Percentiles rank a stretch among this genome's conserved stretches.
Evolutionary conservation across 2,113 vertebrate species (phyloP).

Genomic region (Neomonachus schauinslandi): DNA sequence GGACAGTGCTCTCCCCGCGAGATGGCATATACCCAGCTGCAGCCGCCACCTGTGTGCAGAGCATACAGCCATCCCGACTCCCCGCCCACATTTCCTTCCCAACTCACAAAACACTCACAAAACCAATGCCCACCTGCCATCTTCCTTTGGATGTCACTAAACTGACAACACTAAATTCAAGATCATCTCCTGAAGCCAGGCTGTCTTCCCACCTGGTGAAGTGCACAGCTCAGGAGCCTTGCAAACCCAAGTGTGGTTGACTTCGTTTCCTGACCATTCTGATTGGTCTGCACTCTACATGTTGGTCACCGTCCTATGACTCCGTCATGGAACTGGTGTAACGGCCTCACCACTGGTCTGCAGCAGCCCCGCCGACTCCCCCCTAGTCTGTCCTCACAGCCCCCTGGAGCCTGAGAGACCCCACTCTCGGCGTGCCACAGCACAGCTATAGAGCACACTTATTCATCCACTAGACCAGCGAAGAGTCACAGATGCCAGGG

Average conservation of each 20-base stretch:
- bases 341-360: neutral
- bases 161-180: neutral
- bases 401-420: neutral
- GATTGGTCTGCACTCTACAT: neutral
- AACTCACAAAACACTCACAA: neutral
- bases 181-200: neutral
- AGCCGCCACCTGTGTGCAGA: neutral
- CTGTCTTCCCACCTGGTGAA: neutral
- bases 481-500: no score
- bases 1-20: neutral
- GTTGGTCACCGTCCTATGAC: neutral
- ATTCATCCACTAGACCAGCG: neutral
- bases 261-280: neutral
- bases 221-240: neutral
- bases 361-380: neutral
- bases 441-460: neutral
- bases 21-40: accelerated
- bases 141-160: neutral
- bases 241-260: neutral
- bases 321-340: neutral
- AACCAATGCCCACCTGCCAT: neutral
- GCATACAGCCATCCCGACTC: neutral
- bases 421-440: neutral
- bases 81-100: neutral
- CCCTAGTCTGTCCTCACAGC: neutral